Base-by-base conservation (phyloP, 1,140 invertebrate species). In the Eumaeus atala region DNA sequence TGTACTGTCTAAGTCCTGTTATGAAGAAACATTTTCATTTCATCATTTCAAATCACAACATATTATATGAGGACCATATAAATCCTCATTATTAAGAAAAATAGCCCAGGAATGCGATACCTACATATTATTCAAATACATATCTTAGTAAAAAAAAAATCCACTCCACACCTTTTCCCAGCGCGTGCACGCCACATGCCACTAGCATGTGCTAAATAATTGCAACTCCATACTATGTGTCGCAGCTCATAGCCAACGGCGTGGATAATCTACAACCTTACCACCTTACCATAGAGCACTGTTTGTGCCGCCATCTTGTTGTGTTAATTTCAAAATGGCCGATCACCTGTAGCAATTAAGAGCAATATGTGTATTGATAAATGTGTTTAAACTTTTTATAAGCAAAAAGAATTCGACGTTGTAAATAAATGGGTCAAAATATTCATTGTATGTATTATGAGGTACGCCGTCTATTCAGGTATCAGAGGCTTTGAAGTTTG, bases 291-390 rank as follows among this genome's bases (percentile, higher is more conserved):
- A 21, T 42, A 42, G 18, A 53, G 51, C 11, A 34, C 14, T 9
- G 42, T 44, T 14, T 53, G n/a, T n/a, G 21, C 21, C 21, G 21
- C 21, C 21, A 28, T 28, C 21, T 28, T 28, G 21, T 28, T 28
- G 21, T 28, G 17, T 44, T 44, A 51, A 51, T 42, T 55, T 62
- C 55, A 62, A 60, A 61, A 60, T 56, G 51, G 49, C 53, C 51
- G 42, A 54, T 68, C 69, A 74, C 72, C 72, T 74, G 72, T 72
- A 54, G 67, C 67, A 72, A 72, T 74, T 73, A 73, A 59, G 64
- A 66, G 58, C 53, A 62, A 66, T 67, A 74, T 66, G 62, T 69
- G 72, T 68, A 63, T 64, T 59, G 21, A 58, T 65, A 49, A 58
- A 44, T 44, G 40, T 14, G 12, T 44, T 44, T 44, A 16, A 44